A percentile compares a stretch with the other conserved stretches of the same genome.
Evolutionary conservation across 2,797 vertebrate genomes (phyloP).

Genomic region (Artibeus jamaicensis): DNA sequence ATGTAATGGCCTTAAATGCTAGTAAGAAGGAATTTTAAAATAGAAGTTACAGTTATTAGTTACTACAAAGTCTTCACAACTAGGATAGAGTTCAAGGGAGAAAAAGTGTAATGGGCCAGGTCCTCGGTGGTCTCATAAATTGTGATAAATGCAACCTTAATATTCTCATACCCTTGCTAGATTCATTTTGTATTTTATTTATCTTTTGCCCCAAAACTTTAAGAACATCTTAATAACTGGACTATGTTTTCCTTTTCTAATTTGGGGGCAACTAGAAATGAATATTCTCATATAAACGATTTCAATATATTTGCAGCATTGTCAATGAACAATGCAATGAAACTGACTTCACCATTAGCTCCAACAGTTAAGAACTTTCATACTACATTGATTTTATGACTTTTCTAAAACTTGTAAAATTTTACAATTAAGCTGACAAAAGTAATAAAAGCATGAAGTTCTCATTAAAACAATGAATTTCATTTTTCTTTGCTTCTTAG

Average conservation of each 20-base stretch:
- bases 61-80: neutral
- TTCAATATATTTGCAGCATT: neutral
- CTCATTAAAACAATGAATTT: conserved; percentile 59
- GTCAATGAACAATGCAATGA: neutral
- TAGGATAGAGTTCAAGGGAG: neutral
- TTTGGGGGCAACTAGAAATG: conserved; percentile 29
- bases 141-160: neutral
- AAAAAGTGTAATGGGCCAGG: neutral
- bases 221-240: neutral
- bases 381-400: conserved; percentile 62
- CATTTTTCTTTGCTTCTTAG: conserved; percentile 29
- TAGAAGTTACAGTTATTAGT: neutral
- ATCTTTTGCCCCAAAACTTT: neutral
- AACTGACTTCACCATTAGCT: conserved; percentile 50
- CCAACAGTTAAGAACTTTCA: conserved; percentile 56
- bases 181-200: conserved; percentile 7
- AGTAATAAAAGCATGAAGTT: conserved; percentile 49
- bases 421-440: conserved; percentile 59
- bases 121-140: neutral
- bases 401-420: conserved; percentile 49
- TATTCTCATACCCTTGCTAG: neutral
- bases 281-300: conserved; percentile 12
- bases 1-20: neutral
- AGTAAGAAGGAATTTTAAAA: neutral
- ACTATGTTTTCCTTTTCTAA: conserved; percentile 51